Conservation (phyloP, 2,113 vertebrate species). For the Egretta garzetta region DNA sequence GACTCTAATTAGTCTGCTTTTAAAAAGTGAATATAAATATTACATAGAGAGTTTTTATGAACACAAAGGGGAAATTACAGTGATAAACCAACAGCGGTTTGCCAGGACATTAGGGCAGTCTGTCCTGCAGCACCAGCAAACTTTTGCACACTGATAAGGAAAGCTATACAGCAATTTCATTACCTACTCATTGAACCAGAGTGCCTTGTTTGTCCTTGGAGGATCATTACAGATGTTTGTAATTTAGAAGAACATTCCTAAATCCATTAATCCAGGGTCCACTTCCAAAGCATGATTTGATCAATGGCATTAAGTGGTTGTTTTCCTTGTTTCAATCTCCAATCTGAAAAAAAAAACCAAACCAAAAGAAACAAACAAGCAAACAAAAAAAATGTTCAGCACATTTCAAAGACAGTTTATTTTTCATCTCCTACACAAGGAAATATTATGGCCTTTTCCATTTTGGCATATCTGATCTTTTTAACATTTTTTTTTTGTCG, state of each 20-base stretch:
- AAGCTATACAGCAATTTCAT: background rate
- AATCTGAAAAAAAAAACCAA: background rate
- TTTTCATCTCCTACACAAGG: background rate
- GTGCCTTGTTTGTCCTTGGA: slow-evolving; percentile 3
- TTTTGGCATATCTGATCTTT: background rate
- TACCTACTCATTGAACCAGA: background rate
- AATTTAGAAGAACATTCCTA: slow-evolving; percentile 26
- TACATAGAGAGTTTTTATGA: background rate
- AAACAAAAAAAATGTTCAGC: background rate
- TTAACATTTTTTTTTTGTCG: background rate
- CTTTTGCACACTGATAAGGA: background rate
- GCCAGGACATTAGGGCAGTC: background rate
- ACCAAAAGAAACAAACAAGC: background rate
- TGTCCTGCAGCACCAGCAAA: background rate
- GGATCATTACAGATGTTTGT: slow-evolving; percentile 8
- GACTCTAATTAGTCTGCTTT: slow-evolving; percentile 1
- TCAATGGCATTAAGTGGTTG: background rate
- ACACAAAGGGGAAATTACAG: background rate
- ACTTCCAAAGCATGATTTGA: background rate
- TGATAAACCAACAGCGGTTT: background rate
- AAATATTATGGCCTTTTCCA: background rate
- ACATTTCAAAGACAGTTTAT: background rate
- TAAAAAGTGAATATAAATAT: slow-evolving; percentile 9
- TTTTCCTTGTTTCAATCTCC: background rate
- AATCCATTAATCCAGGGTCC: background rate